Evolutionary conservation across 1,140 invertebrate species (phyloP).

Genomic region (Heliconius congener): DNA sequence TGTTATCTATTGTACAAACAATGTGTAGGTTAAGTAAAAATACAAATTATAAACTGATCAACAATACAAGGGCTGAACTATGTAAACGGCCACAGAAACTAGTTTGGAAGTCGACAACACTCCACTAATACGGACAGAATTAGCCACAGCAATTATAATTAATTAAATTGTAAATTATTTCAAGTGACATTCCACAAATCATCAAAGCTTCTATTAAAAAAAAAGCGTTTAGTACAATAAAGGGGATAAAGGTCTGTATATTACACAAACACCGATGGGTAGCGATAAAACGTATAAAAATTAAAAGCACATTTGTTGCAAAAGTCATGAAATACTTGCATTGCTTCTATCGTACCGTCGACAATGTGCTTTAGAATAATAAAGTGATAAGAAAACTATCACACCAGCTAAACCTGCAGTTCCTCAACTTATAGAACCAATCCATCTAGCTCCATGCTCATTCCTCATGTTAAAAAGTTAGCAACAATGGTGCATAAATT

Average conservation of each 20-base stretch:
- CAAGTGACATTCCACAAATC: conserved; percentile 36
- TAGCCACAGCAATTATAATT: conserved; percentile 29
- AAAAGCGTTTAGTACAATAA: conserved; percentile 33
- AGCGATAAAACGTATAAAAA: conserved; percentile 25
- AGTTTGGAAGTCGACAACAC: conserved; percentile 17
- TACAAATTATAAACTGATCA: conserved; percentile 19
- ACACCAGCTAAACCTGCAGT: conserved; percentile 36
- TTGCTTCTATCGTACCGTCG: conserved; percentile 32
- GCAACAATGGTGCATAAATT: conserved; percentile 38
- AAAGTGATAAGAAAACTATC: conserved; percentile 36
- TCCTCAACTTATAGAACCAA: conserved; percentile 21
- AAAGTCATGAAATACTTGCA: conserved; percentile 28
- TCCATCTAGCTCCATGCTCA: conserved; percentile 42
- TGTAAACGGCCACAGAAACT: conserved; percentile 17
- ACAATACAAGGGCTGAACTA: conserved; percentile 20
- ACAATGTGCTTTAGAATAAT: conserved; percentile 34
- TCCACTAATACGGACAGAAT: conserved; percentile 25
- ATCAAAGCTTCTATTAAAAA: conserved; percentile 35
- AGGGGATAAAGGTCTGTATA: conserved; percentile 27
- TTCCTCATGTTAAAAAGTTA: conserved; percentile 37
- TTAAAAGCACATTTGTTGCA: conserved; percentile 28
- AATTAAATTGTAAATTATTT: conserved; percentile 19
- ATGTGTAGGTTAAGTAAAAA: conserved; percentile 23
- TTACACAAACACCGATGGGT: conserved; percentile 34
- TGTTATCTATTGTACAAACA: background rate